These are phyloP conservation scores for Cyphomyrmex costatus DNA, from an alignment of 1,140 invertebrate species.

Conservation along the genomic window DNA sequence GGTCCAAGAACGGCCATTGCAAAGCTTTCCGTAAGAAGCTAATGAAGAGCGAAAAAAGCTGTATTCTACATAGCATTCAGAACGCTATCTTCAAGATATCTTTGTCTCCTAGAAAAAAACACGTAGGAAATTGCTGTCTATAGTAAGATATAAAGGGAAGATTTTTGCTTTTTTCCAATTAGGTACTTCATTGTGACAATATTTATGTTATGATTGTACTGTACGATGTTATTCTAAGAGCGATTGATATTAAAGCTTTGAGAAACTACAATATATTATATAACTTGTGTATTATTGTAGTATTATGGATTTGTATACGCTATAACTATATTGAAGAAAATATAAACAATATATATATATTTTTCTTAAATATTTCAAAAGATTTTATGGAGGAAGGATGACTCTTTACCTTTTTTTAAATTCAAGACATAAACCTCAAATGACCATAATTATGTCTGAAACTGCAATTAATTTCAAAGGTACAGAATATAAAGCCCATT, in stretches of 20 bases:
- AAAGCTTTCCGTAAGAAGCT: conserved; percentile 24
- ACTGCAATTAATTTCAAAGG: no score
- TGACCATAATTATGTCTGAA: no score
- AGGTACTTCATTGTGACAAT: conserved; percentile 12
- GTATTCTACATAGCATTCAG: background rate
- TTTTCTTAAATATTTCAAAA: no score
- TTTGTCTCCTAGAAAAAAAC: conserved; percentile 3
- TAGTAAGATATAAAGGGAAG: background rate
- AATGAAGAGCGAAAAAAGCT: conserved; percentile 22
- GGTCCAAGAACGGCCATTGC: conserved; percentile 17
- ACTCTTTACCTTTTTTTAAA: no score
- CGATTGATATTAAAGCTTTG: background rate
- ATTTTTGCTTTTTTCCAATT: no score
- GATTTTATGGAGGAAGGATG: no score
- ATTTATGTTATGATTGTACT: background rate
- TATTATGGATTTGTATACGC: background rate
- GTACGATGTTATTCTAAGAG: background rate
- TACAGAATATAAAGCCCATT: no score
- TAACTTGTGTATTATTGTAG: background rate
- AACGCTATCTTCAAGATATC: background rate
- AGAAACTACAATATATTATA: background rate
- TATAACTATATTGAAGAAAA: background rate
- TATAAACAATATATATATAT: background rate
- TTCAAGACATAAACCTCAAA: no score
- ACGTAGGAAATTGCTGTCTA: conserved; percentile 7